Evolutionary conservation across 2,888 invertebrate genomes (phyloP).

Genomic region (Melangyna quadrimaculata): DNA sequence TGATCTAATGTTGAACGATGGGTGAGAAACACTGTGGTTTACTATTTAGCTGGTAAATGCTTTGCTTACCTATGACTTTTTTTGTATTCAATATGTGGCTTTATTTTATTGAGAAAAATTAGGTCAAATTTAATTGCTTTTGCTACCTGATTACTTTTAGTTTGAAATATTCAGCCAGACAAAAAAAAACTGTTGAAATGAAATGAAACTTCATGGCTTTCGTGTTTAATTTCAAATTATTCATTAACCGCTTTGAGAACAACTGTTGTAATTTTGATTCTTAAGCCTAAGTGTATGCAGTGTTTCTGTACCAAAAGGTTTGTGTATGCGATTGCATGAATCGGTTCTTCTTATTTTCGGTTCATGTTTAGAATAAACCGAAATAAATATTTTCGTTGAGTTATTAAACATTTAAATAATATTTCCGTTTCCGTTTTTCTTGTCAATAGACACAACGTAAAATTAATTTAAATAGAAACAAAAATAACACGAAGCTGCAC

Average conservation of each 20-base stretch:
- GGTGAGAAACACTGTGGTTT: conserved; percentile 20
- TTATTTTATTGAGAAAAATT: background rate
- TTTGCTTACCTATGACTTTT: background rate
- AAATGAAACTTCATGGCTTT: background rate
- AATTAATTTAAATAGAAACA: no score
- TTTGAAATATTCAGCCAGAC: background rate
- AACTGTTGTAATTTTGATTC: background rate
- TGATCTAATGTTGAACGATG: conserved; percentile 45
- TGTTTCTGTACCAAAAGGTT: background rate
- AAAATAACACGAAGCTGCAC: no score
- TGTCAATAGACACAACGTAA: background rate
- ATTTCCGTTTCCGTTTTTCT: background rate
- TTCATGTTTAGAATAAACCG: background rate
- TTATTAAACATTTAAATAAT: background rate
- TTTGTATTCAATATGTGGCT: background rate
- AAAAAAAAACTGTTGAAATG: background rate
- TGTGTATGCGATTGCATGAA: background rate
- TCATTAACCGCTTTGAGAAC: background rate
- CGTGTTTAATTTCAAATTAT: background rate
- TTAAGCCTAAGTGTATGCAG: background rate
- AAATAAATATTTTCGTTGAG: background rate
- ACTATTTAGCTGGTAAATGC: background rate
- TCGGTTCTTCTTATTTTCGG: background rate
- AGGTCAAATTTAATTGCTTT: conserved; percentile 24
- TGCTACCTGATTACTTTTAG: conserved; percentile 23